phyloP scores from a whole-genome alignment of 2,888 invertebrate genomes.

The Mactromeris polynyma region DNA sequence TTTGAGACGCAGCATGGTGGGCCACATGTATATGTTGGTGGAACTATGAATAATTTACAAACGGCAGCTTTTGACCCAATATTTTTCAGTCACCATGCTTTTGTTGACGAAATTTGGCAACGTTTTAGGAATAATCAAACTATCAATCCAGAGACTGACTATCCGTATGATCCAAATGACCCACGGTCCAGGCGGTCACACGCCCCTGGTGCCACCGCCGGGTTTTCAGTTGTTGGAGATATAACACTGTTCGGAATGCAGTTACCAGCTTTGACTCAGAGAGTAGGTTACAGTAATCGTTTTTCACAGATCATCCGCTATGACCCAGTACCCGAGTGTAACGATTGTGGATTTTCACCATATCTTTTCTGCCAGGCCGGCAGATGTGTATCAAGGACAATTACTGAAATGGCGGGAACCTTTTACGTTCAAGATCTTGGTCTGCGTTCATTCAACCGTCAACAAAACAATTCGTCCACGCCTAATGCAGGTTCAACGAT shows the following conservation, averaged over 20 bases:
- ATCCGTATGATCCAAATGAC: slow-evolving; percentile 44
- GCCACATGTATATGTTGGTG: slow-evolving; percentile 75
- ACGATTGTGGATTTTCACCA: slow-evolving; percentile 48
- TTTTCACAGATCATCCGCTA: slow-evolving; percentile 58
- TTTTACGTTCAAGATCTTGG: neutral
- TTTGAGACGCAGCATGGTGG: slow-evolving; percentile 74
- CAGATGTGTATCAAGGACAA: slow-evolving; percentile 55
- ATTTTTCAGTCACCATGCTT: slow-evolving; percentile 77
- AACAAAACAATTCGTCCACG: neutral
- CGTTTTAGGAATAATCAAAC: slow-evolving; percentile 63
- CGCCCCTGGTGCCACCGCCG: slow-evolving; percentile 44
- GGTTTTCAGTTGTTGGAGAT: slow-evolving; percentile 45
- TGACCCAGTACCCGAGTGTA: slow-evolving; percentile 56
- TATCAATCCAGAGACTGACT: slow-evolving; percentile 50
- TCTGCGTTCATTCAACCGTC: neutral
- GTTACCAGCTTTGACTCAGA: slow-evolving; percentile 26
- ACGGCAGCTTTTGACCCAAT: slow-evolving; percentile 75
- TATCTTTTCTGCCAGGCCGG: slow-evolving; percentile 56
- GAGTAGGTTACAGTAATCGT: slow-evolving; percentile 30
- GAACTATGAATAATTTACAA: slow-evolving; percentile 73
- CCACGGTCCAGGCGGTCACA: slow-evolving; percentile 32
- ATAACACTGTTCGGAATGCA: slow-evolving; percentile 5
- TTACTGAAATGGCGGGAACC: slow-evolving; percentile 33
- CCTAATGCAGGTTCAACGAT: neutral
- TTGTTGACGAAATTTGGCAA: slow-evolving; percentile 78